These are phyloP conservation scores for Drosophila kepulauana DNA, from an alignment of 1,140 invertebrate species.

Conservation along the genomic window DNA sequence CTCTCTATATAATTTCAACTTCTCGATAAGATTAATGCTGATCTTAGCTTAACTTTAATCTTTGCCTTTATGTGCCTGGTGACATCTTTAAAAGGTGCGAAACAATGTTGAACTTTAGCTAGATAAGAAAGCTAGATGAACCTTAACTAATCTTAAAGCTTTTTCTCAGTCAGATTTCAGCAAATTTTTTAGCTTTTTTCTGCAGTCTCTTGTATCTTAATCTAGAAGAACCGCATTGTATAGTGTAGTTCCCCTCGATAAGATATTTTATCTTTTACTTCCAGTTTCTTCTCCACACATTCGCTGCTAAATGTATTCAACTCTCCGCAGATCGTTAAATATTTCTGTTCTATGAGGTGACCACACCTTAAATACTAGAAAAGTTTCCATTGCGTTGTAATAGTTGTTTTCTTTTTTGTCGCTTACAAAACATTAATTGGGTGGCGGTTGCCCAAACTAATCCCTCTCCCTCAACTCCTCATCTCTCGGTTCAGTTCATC, in stretches of 20 bases:
- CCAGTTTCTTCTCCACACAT: background rate
- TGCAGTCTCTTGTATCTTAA: too few relatives aligned
- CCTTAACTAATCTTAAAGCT: too few relatives aligned
- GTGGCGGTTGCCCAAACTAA: background rate
- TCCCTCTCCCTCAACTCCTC: constrained; percentile 24
- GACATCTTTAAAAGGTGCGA: background rate
- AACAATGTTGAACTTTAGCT: too few relatives aligned
- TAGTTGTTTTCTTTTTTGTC: background rate
- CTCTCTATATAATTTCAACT: background rate
- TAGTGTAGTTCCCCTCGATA: too few relatives aligned
- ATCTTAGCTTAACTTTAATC: background rate
- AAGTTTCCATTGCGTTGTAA: constrained; percentile 27
- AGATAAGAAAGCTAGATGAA: too few relatives aligned
- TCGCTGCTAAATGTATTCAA: background rate
- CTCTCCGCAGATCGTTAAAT: background rate
- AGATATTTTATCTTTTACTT: too few relatives aligned
- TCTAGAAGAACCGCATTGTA: too few relatives aligned
- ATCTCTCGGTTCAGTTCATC: background rate
- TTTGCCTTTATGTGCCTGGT: background rate
- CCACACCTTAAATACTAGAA: constrained; percentile 10
- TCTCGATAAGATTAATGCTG: background rate
- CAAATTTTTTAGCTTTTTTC: too few relatives aligned
- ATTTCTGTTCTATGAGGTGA: background rate
- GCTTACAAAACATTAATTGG: constrained; percentile 16
- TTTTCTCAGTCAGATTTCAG: too few relatives aligned